These are phyloP conservation scores for Phenganax stokvisi DNA, from an alignment of 92 coral and sea anemone species.

Conservation along the genomic window DNA sequence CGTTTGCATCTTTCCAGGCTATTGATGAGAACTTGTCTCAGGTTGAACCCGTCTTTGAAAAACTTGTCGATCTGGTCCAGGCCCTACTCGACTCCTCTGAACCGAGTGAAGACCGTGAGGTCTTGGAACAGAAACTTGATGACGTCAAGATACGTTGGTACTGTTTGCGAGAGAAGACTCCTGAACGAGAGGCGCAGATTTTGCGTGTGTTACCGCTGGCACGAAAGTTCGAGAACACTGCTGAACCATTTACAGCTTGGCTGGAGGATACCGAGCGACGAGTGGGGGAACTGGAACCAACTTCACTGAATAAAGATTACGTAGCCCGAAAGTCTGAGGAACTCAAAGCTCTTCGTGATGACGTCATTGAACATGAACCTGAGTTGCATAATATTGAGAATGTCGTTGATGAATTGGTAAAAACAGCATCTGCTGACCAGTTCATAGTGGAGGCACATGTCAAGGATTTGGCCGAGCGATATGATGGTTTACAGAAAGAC, in stretches of 20 bases:
- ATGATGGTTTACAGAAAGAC: conserved; percentile 56
- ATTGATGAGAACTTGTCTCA: conserved; percentile 52
- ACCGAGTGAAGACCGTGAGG: conserved; percentile 76
- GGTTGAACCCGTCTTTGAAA: conserved; percentile 86
- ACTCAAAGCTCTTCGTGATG: conserved; percentile 50
- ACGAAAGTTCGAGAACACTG: conserved; percentile 58
- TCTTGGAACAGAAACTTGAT: conserved; percentile 61
- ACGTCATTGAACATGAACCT: conserved; percentile 62
- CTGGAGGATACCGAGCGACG: conserved; percentile 77
- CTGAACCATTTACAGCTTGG: conserved; percentile 70
- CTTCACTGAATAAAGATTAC: conserved; percentile 55
- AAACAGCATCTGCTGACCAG: conserved; percentile 68
- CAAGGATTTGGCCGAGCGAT: conserved; percentile 68
- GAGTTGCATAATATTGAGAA: conserved; percentile 54
- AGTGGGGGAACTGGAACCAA: conserved; percentile 58
- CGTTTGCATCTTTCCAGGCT: conserved; percentile 6
- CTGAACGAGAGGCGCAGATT: conserved; percentile 55
- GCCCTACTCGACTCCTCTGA: conserved; percentile 67
- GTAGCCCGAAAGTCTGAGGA: conserved; percentile 57
- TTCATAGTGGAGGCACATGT: conserved; percentile 77
- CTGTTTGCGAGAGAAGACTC: conserved; percentile 60
- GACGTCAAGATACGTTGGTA: conserved; percentile 74
- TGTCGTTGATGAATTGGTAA: conserved; percentile 57
- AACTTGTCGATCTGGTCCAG: conserved; percentile 74
- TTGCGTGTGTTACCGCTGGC: conserved; percentile 77